Percentiles rank a stretch among this genome's conserved stretches.
Evolutionary conservation across 2,888 invertebrate species (phyloP).

Genomic region (Heliconius hortense): DNA sequence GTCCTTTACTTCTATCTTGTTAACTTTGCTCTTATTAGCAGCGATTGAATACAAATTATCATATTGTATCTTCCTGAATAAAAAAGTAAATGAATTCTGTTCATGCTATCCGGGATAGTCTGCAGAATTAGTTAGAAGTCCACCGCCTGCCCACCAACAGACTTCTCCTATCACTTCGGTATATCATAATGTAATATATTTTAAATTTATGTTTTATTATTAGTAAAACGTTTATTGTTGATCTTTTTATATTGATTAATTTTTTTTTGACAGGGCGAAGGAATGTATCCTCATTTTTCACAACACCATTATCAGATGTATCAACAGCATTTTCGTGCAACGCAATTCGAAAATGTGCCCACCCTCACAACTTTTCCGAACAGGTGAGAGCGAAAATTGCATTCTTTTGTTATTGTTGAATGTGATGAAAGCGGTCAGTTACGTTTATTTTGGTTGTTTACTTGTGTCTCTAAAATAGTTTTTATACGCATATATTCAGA

Average conservation of each 20-base stretch:
- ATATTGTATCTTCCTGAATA: conserved; percentile 22
- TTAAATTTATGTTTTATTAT: conserved; percentile 31
- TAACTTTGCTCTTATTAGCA: background rate
- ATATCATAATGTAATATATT: conserved; percentile 67
- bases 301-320: conserved; percentile 80
- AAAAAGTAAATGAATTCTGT: conserved; percentile 48
- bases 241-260: background rate
- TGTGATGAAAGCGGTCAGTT: background rate
- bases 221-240: conserved; percentile 1
- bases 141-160: conserved; percentile 93
- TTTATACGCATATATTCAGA: too few species aligned
- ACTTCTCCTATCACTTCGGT: conserved; percentile 87
- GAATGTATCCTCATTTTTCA: conserved; percentile 77
- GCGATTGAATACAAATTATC: conserved; percentile 1
- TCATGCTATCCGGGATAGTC: conserved; percentile 82
- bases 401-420: background rate
- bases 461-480: too few species aligned
- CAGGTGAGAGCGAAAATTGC: conserved; percentile 52
- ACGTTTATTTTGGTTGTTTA: background rate
- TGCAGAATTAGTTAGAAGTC: conserved; percentile 86
- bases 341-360: conserved; percentile 72
- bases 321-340: conserved; percentile 77
- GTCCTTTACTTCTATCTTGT: conserved; percentile 5
- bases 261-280: conserved; percentile 68
- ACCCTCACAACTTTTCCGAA: conserved; percentile 67